These are phyloP conservation scores for Darwinula stevensoni DNA, from an alignment of 2,888 invertebrate species.

Conservation along the genomic window DNA sequence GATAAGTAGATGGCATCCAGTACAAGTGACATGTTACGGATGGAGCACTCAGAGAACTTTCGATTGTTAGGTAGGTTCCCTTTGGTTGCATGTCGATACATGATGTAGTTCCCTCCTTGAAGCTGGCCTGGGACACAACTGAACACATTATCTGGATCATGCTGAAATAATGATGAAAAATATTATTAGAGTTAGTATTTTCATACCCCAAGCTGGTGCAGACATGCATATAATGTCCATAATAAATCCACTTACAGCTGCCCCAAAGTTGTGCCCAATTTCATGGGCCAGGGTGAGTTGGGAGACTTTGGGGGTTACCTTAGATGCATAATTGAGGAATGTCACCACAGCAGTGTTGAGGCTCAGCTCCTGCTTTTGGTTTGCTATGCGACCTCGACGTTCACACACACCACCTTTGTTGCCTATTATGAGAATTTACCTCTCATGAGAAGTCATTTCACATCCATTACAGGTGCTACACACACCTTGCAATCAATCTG, in stretches of 20 bases:
- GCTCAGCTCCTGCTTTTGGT: slow-evolving; percentile 72
- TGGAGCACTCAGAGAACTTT: slow-evolving; percentile 78
- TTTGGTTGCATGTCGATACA: slow-evolving; percentile 97
- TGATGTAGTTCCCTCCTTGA: slow-evolving; percentile 81
- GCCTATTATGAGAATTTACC: too few relatives aligned
- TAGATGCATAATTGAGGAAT: slow-evolving; percentile 87
- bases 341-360: slow-evolving; percentile 97
- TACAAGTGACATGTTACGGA: slow-evolving; percentile 78
- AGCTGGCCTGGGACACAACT: slow-evolving; percentile 62
- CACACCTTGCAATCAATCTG: background rate
- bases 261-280: slow-evolving; percentile 91
- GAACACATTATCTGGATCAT: slow-evolving; percentile 48
- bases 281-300: slow-evolving; percentile 94
- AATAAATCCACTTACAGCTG: slow-evolving; percentile 31
- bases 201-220: too few relatives aligned
- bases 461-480: background rate
- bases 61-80: slow-evolving; percentile 95
- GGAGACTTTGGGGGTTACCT: slow-evolving; percentile 89
- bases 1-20: slow-evolving; percentile 48
- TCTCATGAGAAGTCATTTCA: too few relatives aligned
- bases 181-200: too few relatives aligned
- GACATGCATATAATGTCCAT: too few relatives aligned
- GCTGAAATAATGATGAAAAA: slow-evolving; percentile 38
- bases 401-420: slow-evolving; percentile 74
- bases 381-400: slow-evolving; percentile 72